These are phyloP conservation scores for Myocastor coypus DNA, from an alignment of 2,113 vertebrate genomes.

Conservation along the genomic window DNA sequence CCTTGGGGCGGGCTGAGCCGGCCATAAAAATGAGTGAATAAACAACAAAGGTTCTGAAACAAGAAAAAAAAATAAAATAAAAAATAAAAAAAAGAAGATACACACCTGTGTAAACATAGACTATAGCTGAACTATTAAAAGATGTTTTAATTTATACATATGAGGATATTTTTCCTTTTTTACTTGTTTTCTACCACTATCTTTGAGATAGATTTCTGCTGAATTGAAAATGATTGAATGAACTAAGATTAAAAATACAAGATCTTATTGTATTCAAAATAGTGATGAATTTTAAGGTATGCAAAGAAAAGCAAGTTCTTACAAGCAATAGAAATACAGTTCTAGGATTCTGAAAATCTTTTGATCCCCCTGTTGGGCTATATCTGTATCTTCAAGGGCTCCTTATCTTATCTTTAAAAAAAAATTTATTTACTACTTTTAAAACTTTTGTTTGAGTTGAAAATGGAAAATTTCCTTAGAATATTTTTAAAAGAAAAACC, in stretches of 20 bases:
- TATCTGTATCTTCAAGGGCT: neutral
- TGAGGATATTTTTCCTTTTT: neutral
- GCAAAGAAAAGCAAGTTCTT: constrained; percentile 48
- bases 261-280: constrained; percentile 56
- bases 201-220: constrained; percentile 23
- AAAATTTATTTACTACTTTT: constrained; percentile 5
- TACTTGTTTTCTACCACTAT: neutral
- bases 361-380: neutral
- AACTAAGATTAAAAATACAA: constrained; percentile 19
- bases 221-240: constrained; percentile 40
- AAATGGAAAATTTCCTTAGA: constrained; percentile 73
- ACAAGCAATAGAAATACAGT: constrained; percentile 19
- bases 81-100: constrained; percentile 24
- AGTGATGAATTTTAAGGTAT: constrained; percentile 6
- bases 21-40: no score
- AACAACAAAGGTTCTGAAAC: no score
- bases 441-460: constrained; percentile 23
- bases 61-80: no score
- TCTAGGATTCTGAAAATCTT: neutral
- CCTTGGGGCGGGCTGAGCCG: no score
- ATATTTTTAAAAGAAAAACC: constrained; percentile 67
- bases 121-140: neutral
- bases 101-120: neutral
- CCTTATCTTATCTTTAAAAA: neutral
- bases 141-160: neutral